These are phyloP conservation scores for Drymonia ruficornis DNA, from an alignment of 2,888 invertebrate genomes.

Conservation along the genomic window DNA sequence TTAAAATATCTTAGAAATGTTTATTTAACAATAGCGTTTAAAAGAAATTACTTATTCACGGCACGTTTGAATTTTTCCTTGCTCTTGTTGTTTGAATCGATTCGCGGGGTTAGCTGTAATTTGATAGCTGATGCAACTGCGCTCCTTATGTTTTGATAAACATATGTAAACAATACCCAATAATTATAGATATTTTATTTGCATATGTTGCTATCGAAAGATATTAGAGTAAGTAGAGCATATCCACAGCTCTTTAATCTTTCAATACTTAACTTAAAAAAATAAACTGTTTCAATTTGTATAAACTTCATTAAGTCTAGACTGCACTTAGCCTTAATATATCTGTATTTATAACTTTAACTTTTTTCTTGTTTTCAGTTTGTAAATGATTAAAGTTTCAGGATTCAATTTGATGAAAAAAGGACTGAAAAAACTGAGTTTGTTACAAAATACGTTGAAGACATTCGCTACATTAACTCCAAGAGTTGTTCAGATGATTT, in stretches of 20 bases:
- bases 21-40: slow-evolving; percentile 74
- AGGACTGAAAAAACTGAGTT: no score
- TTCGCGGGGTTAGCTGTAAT: slow-evolving; percentile 44
- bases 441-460: no score
- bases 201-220: no score
- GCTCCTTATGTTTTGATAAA: slow-evolving; percentile 24
- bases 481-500: not conserved
- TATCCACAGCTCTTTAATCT: not conserved
- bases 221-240: no score
- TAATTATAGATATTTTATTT: no score
- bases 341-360: not conserved
- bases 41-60: slow-evolving; percentile 76
- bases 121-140: slow-evolving; percentile 45
- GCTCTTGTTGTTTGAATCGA: slow-evolving; percentile 62
- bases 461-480: not conserved
- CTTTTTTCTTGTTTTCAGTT: no score
- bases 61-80: slow-evolving; percentile 65
- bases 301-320: not conserved
- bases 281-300: no score
- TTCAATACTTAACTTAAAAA: not conserved
- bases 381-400: no score
- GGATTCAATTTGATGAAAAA: no score
- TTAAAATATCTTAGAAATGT: slow-evolving; percentile 58
- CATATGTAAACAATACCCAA: not conserved
- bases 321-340: not conserved